Evolutionary conservation across 2,888 invertebrate species (phyloP), one percentile per base, ranked within the genome.

Genomic region (Onthophagus sagittarius): DNA sequence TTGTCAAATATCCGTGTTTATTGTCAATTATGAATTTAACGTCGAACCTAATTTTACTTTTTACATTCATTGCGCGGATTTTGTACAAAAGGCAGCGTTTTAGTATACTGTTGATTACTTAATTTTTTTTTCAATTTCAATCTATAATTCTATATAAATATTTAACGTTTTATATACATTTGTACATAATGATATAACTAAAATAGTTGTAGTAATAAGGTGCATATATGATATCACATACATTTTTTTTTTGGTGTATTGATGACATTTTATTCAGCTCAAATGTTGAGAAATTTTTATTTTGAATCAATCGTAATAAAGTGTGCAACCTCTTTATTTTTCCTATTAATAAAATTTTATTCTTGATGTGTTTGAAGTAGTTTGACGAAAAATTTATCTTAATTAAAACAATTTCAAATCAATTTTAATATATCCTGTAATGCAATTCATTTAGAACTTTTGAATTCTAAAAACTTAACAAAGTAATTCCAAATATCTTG

Each of bases 141-240:
- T 67, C 31, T 53, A n/a, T 7, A 53, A 53, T 53, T 9, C 39
- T 53, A 53, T 7, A 67, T 67, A 67, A 15, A 67, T 67, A 15
- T 67, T 67, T 67, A 67, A 31, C 15, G 23, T 67, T 67, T 67
- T 67, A 67, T 67, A 67, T 67, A 67, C 67, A 67, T 67, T 67
- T 67, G 67, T 67, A 67, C 67, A 67, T 67, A 67, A 67, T 53
- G 39, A 53, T 9, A 53, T 23, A 23, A 23, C 23, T 23, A 23
- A 23, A 23, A 23, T 67, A 67, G 23, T 67, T 31, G 67, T 67
- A 67, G 67, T 31, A 31, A 6, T 67, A 67, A 67, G 67, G 67
- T 32, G 32, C 32, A 67, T 67, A 32, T 67, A 67, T n/a, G 6
- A 67, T 67, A 67, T 23, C 67, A 53, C 70, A 62, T 39, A 70